Conservation (phyloP, 2,113 vertebrate species). For the Daboia siamensis region DNA sequence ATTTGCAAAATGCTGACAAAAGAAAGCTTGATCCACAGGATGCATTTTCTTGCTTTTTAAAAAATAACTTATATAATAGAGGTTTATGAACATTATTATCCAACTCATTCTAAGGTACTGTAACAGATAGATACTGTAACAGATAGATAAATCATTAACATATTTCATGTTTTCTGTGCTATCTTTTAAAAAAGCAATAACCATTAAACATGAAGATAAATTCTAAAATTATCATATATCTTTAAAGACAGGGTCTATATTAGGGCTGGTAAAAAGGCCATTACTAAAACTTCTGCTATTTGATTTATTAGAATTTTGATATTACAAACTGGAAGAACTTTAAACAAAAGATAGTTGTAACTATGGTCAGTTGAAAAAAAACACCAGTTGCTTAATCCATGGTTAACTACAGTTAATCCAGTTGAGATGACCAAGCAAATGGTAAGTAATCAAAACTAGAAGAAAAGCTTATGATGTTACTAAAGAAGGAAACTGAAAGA, state of each 20-base stretch:
- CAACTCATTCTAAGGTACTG: constrained; percentile 15
- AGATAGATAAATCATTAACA: constrained; percentile 16
- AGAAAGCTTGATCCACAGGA: constrained; percentile 10
- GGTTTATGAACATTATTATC: constrained; percentile 30
- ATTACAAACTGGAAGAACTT: not conserved
- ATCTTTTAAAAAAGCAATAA: not conserved
- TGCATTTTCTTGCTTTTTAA: not conserved
- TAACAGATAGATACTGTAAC: constrained; percentile 14
- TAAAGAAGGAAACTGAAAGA: not conserved
- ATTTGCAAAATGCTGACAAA: constrained; percentile 30
- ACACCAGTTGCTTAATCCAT: not conserved
- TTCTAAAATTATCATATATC: not conserved
- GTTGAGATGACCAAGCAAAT: not conserved
- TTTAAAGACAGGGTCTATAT: constrained; percentile 21
- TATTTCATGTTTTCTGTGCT: constrained; percentile 39
- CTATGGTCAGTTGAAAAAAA: not conserved
- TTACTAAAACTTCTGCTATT: not conserved
- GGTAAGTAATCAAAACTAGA: not conserved
- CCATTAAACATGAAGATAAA: constrained; percentile 8
- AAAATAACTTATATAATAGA: constrained; percentile 36
- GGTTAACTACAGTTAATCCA: not conserved
- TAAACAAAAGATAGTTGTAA: not conserved
- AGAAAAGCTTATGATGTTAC: not conserved
- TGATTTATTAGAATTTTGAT: not conserved
- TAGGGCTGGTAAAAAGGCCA: not conserved